A percentile compares a stretch with the other conserved stretches of the same genome.
Evolutionary conservation across 2,113 vertebrate genomes (phyloP).

Genomic region (Ictidomys tridecemlineatus): DNA sequence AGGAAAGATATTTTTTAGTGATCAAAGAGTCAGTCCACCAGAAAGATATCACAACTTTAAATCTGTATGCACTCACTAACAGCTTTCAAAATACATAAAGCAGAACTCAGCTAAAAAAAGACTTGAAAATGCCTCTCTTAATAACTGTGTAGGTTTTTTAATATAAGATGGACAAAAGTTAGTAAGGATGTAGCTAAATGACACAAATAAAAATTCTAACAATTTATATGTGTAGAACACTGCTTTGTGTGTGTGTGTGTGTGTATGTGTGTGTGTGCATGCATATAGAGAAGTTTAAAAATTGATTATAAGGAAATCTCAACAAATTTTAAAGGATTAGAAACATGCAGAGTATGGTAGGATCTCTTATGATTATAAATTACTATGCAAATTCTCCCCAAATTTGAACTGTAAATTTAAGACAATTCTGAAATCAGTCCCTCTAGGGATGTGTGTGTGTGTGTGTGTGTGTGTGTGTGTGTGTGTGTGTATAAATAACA

Average conservation of each 20-base stretch:
- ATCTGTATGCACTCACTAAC: neutral
- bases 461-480: neutral
- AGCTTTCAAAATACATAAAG: constrained; percentile 25
- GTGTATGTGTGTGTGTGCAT: neutral
- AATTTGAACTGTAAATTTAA: neutral
- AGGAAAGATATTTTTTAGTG: neutral
- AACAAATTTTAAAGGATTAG: constrained; percentile 9
- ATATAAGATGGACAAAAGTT: neutral
- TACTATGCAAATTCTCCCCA: neutral
- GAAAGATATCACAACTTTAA: neutral
- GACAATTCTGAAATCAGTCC: neutral
- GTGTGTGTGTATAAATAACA: neutral
- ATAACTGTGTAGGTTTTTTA: neutral
- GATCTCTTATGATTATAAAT: neutral
- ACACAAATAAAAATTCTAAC: neutral
- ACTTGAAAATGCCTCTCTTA: neutral
- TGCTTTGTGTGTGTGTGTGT: neutral
- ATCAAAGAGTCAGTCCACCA: neutral
- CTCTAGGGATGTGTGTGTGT: neutral
- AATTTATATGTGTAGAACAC: neutral
- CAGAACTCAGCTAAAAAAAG: neutral
- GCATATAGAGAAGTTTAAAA: neutral
- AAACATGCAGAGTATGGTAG: neutral
- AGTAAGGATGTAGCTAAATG: neutral
- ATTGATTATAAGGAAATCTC: constrained; percentile 6